Evolutionary conservation across 2,797 vertebrate species (phyloP).

Genomic region (Sebastolobus alascanus): DNA sequence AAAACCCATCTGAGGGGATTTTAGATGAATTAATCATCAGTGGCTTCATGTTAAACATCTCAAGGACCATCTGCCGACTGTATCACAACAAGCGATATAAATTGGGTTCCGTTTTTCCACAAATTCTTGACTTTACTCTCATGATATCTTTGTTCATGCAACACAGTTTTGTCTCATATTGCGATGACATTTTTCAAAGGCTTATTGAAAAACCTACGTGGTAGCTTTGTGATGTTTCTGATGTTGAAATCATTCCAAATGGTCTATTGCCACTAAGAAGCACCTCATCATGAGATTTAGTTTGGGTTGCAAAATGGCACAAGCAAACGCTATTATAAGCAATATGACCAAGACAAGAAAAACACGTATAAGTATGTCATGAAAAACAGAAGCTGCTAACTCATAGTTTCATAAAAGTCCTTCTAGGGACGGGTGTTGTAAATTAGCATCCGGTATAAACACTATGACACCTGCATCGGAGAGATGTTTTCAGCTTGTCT

Average conservation of each 20-base stretch:
- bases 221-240: not conserved
- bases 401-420: too few relatives aligned
- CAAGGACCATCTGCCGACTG: conserved; percentile 18
- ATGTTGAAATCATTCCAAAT: not conserved
- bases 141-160: not conserved
- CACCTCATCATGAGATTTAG: not conserved
- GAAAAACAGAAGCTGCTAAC: too few relatives aligned
- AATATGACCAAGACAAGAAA: not conserved
- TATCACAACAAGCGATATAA: not conserved
- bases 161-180: not conserved
- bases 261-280: not conserved
- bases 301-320: not conserved
- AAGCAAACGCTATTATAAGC: too few relatives aligned
- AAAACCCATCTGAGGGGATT: not conserved
- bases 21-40: conserved; percentile 33
- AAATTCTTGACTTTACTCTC: not conserved
- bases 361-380: too few relatives aligned
- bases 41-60: conserved; percentile 15
- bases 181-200: not conserved
- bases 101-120: not conserved
- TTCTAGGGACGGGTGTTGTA: too few relatives aligned
- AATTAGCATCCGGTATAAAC: too few relatives aligned
- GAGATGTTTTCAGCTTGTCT: too few relatives aligned
- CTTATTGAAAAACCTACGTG: not conserved
- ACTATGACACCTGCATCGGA: too few relatives aligned